These are phyloP conservation scores for Ceratosolen solmsi DNA, from an alignment of 1,140 invertebrate genomes.

Conservation along the genomic window DNA sequence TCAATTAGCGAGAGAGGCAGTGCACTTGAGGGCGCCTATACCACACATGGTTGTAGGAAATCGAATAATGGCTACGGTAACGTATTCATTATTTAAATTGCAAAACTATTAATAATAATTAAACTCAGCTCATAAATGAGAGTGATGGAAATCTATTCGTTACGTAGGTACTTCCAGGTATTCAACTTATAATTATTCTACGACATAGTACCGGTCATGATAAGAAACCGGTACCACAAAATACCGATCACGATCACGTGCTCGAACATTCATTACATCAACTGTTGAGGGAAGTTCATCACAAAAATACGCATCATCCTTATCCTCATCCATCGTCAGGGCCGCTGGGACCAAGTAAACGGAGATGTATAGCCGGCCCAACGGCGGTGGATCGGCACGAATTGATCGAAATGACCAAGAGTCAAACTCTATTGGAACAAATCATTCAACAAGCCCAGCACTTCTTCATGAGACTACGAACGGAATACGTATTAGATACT, in stretches of 20 bases:
- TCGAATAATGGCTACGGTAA: slow-evolving; percentile 94
- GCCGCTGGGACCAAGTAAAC: slow-evolving; percentile 91
- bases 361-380: slow-evolving; percentile 91
- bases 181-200: slow-evolving; percentile 87
- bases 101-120: not conserved
- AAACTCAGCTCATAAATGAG: not conserved
- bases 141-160: slow-evolving; percentile 3
- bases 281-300: slow-evolving; percentile 91
- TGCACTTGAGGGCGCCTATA: slow-evolving; percentile 92
- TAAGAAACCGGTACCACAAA: slow-evolving; percentile 76
- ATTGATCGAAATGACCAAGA: slow-evolving; percentile 89
- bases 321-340: slow-evolving; percentile 95
- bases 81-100: slow-evolving; percentile 34
- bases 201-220: slow-evolving; percentile 83
- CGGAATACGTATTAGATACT: slow-evolving; percentile 94
- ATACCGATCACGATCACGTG: slow-evolving; percentile 93
- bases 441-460: slow-evolving; percentile 97
- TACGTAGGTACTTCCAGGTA: slow-evolving; percentile 90
- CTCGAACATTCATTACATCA: slow-evolving; percentile 97
- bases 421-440: slow-evolving; percentile 93
- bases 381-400: slow-evolving; percentile 90
- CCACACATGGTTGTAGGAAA: slow-evolving; percentile 98
- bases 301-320: slow-evolving; percentile 92
- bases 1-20: slow-evolving; percentile 94
- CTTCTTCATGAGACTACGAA: slow-evolving; percentile 91